Percentiles rank a stretch among this genome's conserved stretches.
Conservation (phyloP, 2,888 invertebrate genomes). For the Sepioteuthis lessoniana region DNA sequence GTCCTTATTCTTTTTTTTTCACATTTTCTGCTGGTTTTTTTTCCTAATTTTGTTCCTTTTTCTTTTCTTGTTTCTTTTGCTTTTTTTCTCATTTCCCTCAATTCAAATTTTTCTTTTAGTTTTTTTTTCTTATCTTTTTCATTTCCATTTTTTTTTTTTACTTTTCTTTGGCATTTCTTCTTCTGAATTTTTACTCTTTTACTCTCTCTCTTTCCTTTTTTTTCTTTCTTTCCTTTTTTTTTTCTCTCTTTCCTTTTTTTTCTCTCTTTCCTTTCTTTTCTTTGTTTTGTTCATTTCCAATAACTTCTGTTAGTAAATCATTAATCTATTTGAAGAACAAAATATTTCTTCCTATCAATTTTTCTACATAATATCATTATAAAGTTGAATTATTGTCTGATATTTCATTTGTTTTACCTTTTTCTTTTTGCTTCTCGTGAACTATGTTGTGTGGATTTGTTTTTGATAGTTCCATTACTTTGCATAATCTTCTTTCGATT, state of each 20-base stretch:
- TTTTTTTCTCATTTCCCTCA: not conserved
- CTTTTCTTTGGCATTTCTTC: not conserved
- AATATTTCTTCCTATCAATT: not conserved
- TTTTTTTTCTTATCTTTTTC: not conserved
- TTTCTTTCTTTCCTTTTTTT: not conserved
- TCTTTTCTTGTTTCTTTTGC: not conserved
- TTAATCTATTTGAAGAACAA: constrained; percentile 33
- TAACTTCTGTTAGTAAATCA: not conserved
- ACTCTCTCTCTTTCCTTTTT: not conserved
- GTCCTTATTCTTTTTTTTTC: not conserved
- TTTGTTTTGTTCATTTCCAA: not conserved
- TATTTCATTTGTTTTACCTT: not conserved
- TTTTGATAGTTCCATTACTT: constrained; percentile 33
- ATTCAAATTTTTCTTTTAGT: not conserved
- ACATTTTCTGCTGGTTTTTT: not conserved
- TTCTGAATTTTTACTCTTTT: not conserved
- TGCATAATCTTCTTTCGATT: not conserved
- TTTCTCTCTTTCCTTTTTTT: not conserved
- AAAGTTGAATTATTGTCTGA: not conserved
- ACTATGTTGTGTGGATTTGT: not conserved
- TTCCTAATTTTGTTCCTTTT: not conserved
- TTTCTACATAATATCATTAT: not conserved
- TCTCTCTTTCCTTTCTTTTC: not conserved
- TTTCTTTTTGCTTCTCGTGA: not conserved
- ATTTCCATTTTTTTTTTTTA: not conserved